A percentile compares a stretch with the other conserved stretches of the same genome.
Evolutionary conservation across 1,140 invertebrate genomes (phyloP).

Genomic region (Liolophura sinensis): DNA sequence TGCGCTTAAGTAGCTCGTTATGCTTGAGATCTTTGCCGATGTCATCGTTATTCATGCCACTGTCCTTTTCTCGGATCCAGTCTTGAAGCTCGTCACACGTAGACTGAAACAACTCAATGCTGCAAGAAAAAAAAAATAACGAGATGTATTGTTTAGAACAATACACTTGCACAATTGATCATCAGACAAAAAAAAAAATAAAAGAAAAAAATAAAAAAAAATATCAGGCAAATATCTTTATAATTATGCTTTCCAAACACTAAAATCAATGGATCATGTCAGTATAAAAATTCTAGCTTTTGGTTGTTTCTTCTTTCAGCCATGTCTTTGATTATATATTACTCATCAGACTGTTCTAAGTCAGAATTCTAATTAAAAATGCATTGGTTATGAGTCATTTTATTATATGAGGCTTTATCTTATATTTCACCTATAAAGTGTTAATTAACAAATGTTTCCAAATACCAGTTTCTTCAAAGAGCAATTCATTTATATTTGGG

Average conservation of each 20-base stretch:
- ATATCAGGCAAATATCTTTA: neutral
- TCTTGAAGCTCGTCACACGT: constrained; percentile 91
- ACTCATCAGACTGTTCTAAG: too few species aligned
- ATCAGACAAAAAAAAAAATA: neutral
- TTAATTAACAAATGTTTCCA: too few species aligned
- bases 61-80: constrained; percentile 96
- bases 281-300: neutral
- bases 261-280: neutral
- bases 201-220: neutral
- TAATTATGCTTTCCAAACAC: neutral
- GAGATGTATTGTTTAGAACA: neutral
- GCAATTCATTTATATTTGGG: too few species aligned
- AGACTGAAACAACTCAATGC: constrained; percentile 84
- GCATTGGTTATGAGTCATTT: too few species aligned
- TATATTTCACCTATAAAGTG: too few species aligned
- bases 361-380: too few species aligned
- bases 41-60: constrained; percentile 93
- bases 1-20: constrained; percentile 90
- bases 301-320: too few species aligned
- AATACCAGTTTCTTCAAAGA: too few species aligned
- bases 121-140: constrained; percentile 53
- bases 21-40: constrained; percentile 94
- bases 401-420: too few species aligned
- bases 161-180: neutral
- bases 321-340: too few species aligned